These are phyloP conservation scores for Chamaea fasciata DNA, from an alignment of 2,113 vertebrate species.

Conservation along the genomic window DNA sequence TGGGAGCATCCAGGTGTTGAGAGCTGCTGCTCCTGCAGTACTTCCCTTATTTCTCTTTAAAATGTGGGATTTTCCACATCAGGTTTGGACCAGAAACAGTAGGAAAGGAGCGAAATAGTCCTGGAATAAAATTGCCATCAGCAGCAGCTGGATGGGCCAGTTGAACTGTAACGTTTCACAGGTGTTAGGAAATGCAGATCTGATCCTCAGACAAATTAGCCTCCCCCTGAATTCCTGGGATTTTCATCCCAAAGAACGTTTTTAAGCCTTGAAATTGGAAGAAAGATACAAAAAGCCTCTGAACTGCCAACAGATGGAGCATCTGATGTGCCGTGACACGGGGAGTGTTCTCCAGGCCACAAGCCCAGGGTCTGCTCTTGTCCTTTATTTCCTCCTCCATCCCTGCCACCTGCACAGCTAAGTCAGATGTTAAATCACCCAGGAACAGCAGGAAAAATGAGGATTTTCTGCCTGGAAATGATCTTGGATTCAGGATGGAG, in stretches of 20 bases:
- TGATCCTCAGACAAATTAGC: not conserved
- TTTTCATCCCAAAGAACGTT: not conserved
- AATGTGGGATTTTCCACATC: not conserved
- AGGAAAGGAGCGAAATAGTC: not conserved
- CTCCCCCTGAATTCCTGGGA: not conserved
- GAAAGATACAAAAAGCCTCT: not conserved
- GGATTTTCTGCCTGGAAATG: not conserved
- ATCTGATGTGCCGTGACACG: not conserved
- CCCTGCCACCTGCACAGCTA: not conserved
- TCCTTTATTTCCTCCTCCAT: not conserved
- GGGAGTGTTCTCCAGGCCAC: not conserved
- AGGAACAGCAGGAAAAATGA: not conserved
- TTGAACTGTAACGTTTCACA: slow-evolving; percentile 17
- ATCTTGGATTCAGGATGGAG: not conserved
- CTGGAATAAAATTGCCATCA: not conserved
- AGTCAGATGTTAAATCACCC: not conserved
- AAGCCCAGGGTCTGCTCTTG: not conserved
- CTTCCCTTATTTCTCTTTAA: not conserved
- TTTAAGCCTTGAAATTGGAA: slow-evolving; percentile 1
- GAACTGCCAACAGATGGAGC: not conserved
- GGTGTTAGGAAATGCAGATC: not conserved
- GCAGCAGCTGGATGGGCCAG: not conserved
- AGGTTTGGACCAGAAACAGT: not conserved
- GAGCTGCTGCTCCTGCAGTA: not conserved
- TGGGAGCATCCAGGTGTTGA: not conserved